A percentile compares a stretch with the other conserved stretches of the same genome.
Evolutionary conservation across 2,888 invertebrate species (phyloP).

Genomic region (Camptogramma bilineatum): DNA sequence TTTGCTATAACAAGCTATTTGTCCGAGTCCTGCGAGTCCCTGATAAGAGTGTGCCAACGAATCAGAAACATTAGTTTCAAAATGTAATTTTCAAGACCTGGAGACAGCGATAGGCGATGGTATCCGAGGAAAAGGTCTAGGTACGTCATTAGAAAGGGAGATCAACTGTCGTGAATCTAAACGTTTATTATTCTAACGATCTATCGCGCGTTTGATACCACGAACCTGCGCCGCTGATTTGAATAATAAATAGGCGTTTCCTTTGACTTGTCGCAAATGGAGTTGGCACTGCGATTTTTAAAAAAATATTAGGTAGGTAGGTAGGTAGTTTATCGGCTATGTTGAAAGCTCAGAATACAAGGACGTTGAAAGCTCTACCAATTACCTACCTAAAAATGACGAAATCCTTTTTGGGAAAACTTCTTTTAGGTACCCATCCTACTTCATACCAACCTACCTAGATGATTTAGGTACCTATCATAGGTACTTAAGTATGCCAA

Average conservation of each 20-base stretch:
- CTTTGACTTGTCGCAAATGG: neutral
- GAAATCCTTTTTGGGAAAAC: no score
- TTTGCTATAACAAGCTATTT: conserved; percentile 7
- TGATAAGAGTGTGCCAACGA: conserved; percentile 30
- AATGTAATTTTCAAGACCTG: conserved; percentile 11
- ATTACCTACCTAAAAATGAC: no score
- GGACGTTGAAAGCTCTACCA: no score
- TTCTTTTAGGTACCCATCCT: no score
- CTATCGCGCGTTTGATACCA: conserved; percentile 16
- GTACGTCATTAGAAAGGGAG: conserved; percentile 12
- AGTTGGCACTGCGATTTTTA: no score
- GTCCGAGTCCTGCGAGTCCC: conserved; percentile 15
- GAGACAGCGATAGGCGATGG: conserved; percentile 14
- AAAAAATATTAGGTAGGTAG: no score
- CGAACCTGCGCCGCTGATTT: conserved; percentile 16
- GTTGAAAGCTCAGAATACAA: no score
- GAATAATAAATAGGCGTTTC: neutral
- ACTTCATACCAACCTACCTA: no score
- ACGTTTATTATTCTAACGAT: conserved; percentile 20
- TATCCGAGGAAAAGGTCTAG: conserved; percentile 8
- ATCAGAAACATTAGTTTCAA: conserved; percentile 12
- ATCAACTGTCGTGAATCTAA: conserved; percentile 9
- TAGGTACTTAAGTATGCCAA: no score
- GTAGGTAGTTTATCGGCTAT: no score
- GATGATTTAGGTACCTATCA: no score